These are phyloP conservation scores for Frieseomelitta varia DNA, from an alignment of 1,140 invertebrate genomes.

Conservation along the genomic window DNA sequence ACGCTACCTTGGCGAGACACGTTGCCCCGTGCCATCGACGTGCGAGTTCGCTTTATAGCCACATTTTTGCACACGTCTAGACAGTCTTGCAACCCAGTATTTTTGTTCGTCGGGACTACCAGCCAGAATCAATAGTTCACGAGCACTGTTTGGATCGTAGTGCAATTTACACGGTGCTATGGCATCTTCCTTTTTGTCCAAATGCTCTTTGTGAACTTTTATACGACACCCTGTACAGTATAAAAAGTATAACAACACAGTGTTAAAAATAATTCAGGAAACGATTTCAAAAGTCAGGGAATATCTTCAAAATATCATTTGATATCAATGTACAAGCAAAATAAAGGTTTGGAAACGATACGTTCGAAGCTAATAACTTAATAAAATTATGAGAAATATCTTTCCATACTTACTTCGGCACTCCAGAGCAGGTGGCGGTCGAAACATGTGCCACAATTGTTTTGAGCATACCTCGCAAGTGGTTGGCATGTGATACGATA, in stretches of 20 bases:
- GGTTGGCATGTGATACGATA: constrained; percentile 98
- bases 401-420: constrained; percentile 90
- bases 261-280: background rate
- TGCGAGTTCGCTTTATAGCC: constrained; percentile 94
- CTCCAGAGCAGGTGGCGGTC: constrained; percentile 97
- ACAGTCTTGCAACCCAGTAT: constrained; percentile 94
- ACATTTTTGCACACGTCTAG: constrained; percentile 96
- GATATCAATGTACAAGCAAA: background rate
- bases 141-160: constrained; percentile 95
- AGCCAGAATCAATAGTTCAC: constrained; percentile 95
- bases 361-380: background rate
- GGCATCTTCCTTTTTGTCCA: constrained; percentile 91
- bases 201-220: constrained; percentile 98
- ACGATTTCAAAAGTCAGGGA: background rate
- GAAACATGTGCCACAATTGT: constrained; percentile 98
- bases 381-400: background rate
- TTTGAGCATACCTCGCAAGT: constrained; percentile 98
- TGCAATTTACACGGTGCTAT: constrained; percentile 96
- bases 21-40: constrained; percentile 84
- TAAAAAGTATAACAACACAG: constrained; percentile 11
- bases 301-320: background rate
- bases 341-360: background rate
- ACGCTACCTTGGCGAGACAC: constrained; percentile 87
- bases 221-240: constrained; percentile 93
- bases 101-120: constrained; percentile 93